These are phyloP conservation scores for Euplexia lucipara DNA, from an alignment of 2,888 invertebrate genomes.

Conservation along the genomic window DNA sequence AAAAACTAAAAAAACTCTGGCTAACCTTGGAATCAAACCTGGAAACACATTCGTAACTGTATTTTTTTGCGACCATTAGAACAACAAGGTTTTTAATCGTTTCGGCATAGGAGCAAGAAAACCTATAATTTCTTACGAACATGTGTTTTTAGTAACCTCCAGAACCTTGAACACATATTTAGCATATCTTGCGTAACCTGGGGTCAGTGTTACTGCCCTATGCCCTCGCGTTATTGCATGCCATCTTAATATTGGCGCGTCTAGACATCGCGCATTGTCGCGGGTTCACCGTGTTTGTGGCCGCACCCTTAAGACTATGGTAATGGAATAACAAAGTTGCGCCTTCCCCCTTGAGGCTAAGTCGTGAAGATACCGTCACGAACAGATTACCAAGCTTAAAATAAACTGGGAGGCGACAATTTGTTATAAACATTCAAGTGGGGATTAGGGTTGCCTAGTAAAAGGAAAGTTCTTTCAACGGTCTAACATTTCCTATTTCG, in stretches of 20 bases:
- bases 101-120: no score
- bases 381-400: constrained; percentile 67
- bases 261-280: neutral
- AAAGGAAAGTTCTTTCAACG: no score
- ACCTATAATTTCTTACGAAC: no score
- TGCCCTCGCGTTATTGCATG: neutral
- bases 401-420: constrained; percentile 61
- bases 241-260: neutral
- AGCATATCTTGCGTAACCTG: neutral
- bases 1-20: no score
- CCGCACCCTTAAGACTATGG: constrained; percentile 60
- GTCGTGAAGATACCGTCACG: constrained; percentile 64
- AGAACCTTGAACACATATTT: neutral
- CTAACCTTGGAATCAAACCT: no score
- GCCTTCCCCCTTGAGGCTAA: constrained; percentile 53
- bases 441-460: constrained; percentile 4
- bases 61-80: no score
- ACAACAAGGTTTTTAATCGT: no score
- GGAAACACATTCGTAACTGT: no score
- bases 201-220: neutral
- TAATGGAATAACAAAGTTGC: constrained; percentile 75
- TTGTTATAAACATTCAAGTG: constrained; percentile 55
- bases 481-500: no score
- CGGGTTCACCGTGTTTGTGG: neutral
- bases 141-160: neutral